Percentiles rank a stretch among this genome's conserved stretches.
Evolutionary conservation across 2,888 invertebrate species (phyloP).

Genomic region (Agrochola macilenta): DNA sequence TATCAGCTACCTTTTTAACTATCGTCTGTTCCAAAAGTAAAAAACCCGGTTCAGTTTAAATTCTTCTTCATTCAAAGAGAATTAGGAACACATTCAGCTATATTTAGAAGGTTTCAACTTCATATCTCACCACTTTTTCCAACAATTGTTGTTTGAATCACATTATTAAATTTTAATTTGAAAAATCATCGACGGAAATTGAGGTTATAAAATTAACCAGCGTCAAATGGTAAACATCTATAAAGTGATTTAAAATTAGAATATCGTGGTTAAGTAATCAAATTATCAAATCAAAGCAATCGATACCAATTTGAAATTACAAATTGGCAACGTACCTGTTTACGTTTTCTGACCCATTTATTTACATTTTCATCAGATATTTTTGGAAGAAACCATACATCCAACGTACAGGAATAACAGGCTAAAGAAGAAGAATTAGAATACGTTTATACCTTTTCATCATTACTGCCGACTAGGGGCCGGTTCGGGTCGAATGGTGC

Average conservation of each 20-base stretch:
- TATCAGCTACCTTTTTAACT: background rate
- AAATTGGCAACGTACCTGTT: background rate
- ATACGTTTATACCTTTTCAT: conserved; percentile 76
- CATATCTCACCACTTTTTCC: background rate
- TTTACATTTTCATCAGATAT: background rate
- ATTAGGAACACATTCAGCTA: background rate
- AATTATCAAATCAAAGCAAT: background rate
- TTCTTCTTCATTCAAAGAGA: background rate
- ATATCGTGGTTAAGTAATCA: background rate
- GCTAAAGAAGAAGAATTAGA: background rate
- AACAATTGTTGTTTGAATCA: background rate
- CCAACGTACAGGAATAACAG: background rate
- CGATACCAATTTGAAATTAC: background rate
- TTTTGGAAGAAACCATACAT: background rate
- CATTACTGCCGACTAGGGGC: conserved; percentile 79
- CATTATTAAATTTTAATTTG: background rate
- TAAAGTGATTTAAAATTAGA: background rate
- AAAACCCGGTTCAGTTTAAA: background rate
- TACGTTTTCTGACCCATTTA: background rate
- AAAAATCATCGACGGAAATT: too few relatives aligned
- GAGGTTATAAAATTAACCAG: too few relatives aligned
- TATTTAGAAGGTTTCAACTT: background rate
- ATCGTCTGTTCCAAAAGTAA: background rate
- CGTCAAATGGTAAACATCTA: background rate
- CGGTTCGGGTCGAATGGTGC: conserved; percentile 77